phyloP scores from a whole-genome alignment of 2,797 vertebrate species.

The Channallabes apus region DNA sequence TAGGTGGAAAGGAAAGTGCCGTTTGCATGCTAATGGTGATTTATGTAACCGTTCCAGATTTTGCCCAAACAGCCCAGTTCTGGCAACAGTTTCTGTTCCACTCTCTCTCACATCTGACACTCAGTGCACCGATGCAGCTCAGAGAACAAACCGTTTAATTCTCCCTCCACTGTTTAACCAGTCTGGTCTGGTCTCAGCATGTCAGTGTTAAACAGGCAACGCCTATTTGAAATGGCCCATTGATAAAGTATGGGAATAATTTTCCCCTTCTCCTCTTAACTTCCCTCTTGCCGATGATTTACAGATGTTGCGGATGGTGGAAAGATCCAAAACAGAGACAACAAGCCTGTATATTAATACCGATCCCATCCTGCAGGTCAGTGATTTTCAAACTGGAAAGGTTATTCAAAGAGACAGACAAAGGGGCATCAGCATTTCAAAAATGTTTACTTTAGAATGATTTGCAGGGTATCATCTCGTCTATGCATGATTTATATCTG shows the following conservation, averaged over 20 bases:
- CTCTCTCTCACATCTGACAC: constrained; percentile 13
- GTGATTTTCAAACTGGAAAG: constrained; percentile 46
- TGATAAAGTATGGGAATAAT: constrained; percentile 60
- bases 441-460: constrained; percentile 40
- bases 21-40: constrained; percentile 37
- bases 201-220: constrained; percentile 60
- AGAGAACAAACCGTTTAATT: constrained; percentile 10
- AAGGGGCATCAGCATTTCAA: constrained; percentile 47
- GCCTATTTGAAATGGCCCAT: constrained; percentile 61
- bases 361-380: constrained; percentile 45
- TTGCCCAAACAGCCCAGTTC: constrained; percentile 7
- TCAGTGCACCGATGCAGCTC: not conserved
- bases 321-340: constrained; percentile 52
- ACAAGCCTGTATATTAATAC: constrained; percentile 42
- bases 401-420: constrained; percentile 39
- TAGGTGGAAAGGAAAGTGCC: constrained; percentile 2
- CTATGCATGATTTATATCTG: constrained; percentile 28
- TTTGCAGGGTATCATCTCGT: constrained; percentile 16
- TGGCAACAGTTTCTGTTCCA: constrained; percentile 20
- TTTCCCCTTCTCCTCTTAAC: constrained; percentile 60
- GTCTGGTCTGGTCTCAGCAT: constrained; percentile 38
- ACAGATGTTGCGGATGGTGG: constrained; percentile 66
- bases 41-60: constrained; percentile 37
- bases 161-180: not conserved
- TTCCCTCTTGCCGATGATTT: constrained; percentile 60